These are phyloP conservation scores for Tetragnatha versicolor DNA, from an alignment of 1,140 invertebrate genomes.

Conservation along the genomic window DNA sequence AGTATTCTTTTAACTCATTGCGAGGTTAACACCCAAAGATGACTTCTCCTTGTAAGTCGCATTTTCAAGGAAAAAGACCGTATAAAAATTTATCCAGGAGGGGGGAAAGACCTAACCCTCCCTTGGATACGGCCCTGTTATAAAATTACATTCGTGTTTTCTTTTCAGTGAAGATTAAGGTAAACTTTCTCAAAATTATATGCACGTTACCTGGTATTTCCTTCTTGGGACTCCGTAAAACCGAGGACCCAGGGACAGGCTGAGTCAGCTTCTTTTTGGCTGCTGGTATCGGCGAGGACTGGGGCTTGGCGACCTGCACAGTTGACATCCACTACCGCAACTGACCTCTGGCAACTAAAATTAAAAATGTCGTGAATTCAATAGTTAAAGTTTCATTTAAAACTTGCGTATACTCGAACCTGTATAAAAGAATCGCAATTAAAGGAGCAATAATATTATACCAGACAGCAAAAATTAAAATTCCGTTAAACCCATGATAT, in stretches of 20 bases:
- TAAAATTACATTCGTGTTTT: too few species aligned
- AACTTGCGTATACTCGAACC: not conserved
- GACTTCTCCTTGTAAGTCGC: too few species aligned
- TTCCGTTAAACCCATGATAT: not conserved
- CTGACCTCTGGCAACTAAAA: constrained; percentile 86
- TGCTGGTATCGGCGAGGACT: not conserved
- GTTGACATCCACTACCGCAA: constrained; percentile 67
- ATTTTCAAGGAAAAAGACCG: too few species aligned
- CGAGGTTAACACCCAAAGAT: too few species aligned
- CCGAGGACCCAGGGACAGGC: constrained; percentile 24
- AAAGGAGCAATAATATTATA: too few species aligned
- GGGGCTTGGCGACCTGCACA: constrained; percentile 33
- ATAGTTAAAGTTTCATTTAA: not conserved
- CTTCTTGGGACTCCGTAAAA: constrained; percentile 39
- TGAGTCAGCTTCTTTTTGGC: constrained; percentile 9
- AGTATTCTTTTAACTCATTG: too few species aligned
- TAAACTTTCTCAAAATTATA: too few species aligned
- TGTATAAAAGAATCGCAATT: not conserved
- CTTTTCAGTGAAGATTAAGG: too few species aligned
- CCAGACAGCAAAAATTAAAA: not conserved
- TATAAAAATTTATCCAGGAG: too few species aligned
- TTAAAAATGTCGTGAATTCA: constrained; percentile 72
- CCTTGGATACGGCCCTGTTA: too few species aligned
- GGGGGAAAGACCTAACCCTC: too few species aligned
- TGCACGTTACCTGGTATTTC: constrained; percentile 44